Percentiles rank a stretch among this genome's conserved stretches.
Evolutionary conservation across 2,888 invertebrate genomes (phyloP).

Genomic region (Adelognathus sp.): DNA sequence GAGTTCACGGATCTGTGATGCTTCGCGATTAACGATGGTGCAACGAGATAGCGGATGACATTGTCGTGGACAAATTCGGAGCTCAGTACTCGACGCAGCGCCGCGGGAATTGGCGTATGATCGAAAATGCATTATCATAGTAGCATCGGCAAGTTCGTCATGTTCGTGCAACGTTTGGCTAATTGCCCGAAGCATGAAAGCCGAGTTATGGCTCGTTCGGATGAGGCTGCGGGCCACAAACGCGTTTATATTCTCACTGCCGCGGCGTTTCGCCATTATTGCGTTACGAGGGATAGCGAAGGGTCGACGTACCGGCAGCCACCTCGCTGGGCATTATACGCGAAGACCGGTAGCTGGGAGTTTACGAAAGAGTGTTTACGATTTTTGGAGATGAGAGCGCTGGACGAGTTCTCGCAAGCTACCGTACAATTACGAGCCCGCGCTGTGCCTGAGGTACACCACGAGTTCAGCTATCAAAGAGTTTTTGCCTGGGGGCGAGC

Average conservation of each 20-base stretch:
- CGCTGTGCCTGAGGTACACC: no score
- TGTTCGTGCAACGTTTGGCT: constrained; percentile 56
- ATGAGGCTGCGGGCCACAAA: constrained; percentile 14
- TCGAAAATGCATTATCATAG: constrained; percentile 24
- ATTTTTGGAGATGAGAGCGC: constrained; percentile 71
- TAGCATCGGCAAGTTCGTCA: constrained; percentile 53
- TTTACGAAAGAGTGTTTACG: constrained; percentile 79
- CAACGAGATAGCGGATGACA: constrained; percentile 38
- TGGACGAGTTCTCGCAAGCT: constrained; percentile 71
- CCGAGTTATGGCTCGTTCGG: constrained; percentile 76
- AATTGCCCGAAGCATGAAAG: constrained; percentile 68
- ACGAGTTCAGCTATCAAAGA: constrained; percentile 63
- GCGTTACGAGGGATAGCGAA: constrained; percentile 67
- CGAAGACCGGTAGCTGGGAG: constrained; percentile 79
- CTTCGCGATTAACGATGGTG: constrained; percentile 52
- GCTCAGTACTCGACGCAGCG: constrained; percentile 1
- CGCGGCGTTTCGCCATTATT: background rate
- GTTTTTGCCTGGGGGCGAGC: constrained; percentile 67
- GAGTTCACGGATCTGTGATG: constrained; percentile 46
- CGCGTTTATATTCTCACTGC: constrained; percentile 13
- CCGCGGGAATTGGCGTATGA: constrained; percentile 57
- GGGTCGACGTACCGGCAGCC: background rate
- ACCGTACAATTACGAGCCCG: constrained; percentile 79
- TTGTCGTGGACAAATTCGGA: constrained; percentile 21
- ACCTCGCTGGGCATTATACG: constrained; percentile 73